Conservation (phyloP, 2,797 vertebrate genomes). For the Presbytis comata region DNA sequence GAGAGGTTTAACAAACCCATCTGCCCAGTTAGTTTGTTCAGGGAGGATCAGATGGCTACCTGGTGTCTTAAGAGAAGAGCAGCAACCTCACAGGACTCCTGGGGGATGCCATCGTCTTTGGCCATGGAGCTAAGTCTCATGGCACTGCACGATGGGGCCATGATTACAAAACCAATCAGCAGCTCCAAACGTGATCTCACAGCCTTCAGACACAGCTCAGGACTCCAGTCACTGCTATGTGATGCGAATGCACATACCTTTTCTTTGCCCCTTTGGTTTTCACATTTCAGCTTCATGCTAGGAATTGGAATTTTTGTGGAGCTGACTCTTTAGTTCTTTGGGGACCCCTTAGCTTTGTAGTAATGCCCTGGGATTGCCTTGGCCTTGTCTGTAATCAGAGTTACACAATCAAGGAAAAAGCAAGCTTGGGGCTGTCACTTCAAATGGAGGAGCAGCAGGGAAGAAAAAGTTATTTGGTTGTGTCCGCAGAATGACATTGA, state of each 20-base stretch:
- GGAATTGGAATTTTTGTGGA: not conserved
- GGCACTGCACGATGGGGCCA: not conserved
- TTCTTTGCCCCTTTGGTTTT: not conserved
- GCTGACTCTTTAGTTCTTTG: not conserved
- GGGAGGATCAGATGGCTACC: not conserved
- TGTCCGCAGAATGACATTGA: constrained; percentile 59
- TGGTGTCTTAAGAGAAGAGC: not conserved
- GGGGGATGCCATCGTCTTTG: not conserved
- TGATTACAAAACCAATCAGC: not conserved
- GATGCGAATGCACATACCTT: not conserved
- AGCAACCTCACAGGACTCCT: not conserved
- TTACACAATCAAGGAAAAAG: constrained; percentile 50
- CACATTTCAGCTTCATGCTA: not conserved
- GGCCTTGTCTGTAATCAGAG: constrained; percentile 31
- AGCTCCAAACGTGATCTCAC: rapidly evolving
- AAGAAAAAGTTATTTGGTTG: constrained; percentile 25
- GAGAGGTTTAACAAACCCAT: not conserved
- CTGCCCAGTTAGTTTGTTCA: not conserved
- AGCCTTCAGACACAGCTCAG: not conserved
- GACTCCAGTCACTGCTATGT: not conserved
- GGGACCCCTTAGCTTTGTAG: not conserved
- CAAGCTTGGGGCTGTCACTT: constrained; percentile 31
- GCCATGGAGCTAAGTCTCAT: not conserved
- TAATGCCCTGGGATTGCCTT: constrained; percentile 49
- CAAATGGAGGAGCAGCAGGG: not conserved